phyloP scores from a whole-genome alignment of 2,888 invertebrate genomes.

The Lutraria lutraria region DNA sequence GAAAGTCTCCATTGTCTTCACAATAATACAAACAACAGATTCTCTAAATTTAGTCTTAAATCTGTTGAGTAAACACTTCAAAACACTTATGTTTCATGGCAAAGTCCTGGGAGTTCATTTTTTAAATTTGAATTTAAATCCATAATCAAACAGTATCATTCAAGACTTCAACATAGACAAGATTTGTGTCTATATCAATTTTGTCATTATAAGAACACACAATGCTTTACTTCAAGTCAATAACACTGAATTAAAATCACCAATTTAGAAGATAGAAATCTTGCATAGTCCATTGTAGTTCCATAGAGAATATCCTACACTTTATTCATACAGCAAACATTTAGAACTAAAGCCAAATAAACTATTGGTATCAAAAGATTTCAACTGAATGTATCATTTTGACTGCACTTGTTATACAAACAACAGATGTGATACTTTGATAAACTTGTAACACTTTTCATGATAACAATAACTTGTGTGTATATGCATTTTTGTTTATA shows the following conservation, averaged over 20 bases:
- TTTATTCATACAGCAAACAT: slow-evolving; percentile 36
- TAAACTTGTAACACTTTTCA: slow-evolving; percentile 46
- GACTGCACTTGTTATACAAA: neutral
- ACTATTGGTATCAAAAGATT: slow-evolving; percentile 32
- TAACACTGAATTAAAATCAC: slow-evolving; percentile 41
- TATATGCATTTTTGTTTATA: slow-evolving; percentile 6
- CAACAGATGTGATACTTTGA: slow-evolving; percentile 30
- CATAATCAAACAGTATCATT: neutral
- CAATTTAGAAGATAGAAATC: slow-evolving; percentile 49
- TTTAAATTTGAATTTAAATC: neutral
- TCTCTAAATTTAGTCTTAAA: neutral
- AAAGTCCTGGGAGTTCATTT: slow-evolving; percentile 13
- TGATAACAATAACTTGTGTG: slow-evolving; percentile 22
- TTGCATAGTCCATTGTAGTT: slow-evolving; percentile 41
- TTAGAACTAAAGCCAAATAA: slow-evolving; percentile 39
- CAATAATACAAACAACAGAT: neutral
- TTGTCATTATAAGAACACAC: slow-evolving; percentile 13
- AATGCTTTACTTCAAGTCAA: slow-evolving; percentile 35
- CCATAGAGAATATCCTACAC: neutral
- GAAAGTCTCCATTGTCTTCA: neutral
- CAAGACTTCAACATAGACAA: neutral
- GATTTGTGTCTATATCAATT: neutral
- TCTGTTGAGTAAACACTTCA: neutral
- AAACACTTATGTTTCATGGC: slow-evolving; percentile 7
- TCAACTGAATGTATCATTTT: slow-evolving; percentile 20